These are phyloP conservation scores for Nothura maculosa DNA, from an alignment of 2,797 vertebrate species.

Conservation along the genomic window DNA sequence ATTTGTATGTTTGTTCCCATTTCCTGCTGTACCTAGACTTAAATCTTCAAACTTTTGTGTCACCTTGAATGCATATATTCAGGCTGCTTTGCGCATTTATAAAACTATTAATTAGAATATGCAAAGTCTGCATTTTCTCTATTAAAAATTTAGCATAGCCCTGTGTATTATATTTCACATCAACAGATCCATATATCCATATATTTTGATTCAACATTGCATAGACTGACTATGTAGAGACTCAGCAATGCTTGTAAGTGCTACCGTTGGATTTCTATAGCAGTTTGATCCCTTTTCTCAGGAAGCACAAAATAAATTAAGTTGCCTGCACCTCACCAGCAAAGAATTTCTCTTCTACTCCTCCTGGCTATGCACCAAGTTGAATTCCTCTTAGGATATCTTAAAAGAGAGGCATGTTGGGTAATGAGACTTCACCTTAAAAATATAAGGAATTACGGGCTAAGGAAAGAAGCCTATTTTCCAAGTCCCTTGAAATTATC, in stretches of 20 bases:
- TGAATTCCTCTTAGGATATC: background rate
- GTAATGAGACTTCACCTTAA: background rate
- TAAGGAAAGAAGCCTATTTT: accelerated
- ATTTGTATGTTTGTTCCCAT: background rate
- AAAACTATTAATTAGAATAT: background rate
- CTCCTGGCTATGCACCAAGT: background rate
- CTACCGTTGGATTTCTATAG: background rate
- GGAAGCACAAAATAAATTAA: background rate
- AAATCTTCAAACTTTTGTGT: background rate
- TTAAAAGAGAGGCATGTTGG: background rate
- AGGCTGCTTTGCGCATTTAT: background rate
- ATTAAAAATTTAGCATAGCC: background rate
- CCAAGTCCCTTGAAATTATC: background rate
- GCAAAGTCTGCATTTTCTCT: background rate
- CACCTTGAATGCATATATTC: background rate
- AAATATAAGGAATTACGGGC: background rate
- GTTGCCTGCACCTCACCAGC: background rate
- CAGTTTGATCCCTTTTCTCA: background rate
- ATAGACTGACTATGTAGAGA: background rate
- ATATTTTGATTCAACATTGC: background rate
- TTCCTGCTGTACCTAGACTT: background rate
- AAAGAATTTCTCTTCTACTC: background rate
- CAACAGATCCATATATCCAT: background rate
- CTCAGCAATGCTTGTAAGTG: background rate
- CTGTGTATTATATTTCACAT: background rate